Percentiles rank a stretch among this genome's conserved stretches.
phyloP scores from a whole-genome alignment of 1,140 invertebrate genomes.

The Nylanderia fulva region DNA sequence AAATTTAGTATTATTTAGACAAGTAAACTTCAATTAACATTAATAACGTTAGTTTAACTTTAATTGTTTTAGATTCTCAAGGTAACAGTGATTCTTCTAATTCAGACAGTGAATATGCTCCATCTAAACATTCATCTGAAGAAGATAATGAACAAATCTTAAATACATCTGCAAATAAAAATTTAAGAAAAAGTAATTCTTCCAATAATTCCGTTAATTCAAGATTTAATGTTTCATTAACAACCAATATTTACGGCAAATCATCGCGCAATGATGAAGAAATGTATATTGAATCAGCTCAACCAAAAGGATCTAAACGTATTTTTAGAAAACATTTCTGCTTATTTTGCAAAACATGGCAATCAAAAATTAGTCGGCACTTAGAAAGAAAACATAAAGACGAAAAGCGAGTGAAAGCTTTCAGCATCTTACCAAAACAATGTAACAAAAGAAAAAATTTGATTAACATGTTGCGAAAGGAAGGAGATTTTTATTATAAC shows the following conservation, averaged over 20 bases:
- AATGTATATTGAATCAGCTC: conserved; percentile 15
- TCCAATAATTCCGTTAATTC: background rate
- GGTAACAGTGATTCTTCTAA: background rate
- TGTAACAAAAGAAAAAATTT: too few relatives aligned
- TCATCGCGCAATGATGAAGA: conserved; percentile 7
- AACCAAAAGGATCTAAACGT: conserved; percentile 29
- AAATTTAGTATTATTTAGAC: conserved; percentile 1
- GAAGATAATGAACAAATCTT: background rate
- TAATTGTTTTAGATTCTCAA: conserved; percentile 9
- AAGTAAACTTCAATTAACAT: conserved; percentile 4
- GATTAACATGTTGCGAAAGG: background rate
- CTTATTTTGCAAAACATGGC: conserved; percentile 38
- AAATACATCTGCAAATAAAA: background rate
- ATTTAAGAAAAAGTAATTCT: too few relatives aligned
- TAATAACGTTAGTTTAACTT: too few relatives aligned
- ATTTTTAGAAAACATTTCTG: conserved; percentile 36
- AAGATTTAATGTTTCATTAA: conserved; percentile 18
- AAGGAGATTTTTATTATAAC: conserved; percentile 31
- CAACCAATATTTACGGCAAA: background rate
- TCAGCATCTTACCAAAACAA: background rate
- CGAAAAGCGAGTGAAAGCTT: conserved; percentile 20
- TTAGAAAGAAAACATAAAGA: conserved; percentile 34
- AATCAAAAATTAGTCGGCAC: conserved; percentile 31
- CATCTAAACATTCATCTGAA: conserved; percentile 16
- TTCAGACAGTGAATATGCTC: background rate